Evolutionary conservation across 2,797 vertebrate species (phyloP).

Genomic region (Danio jaintianensis): DNA sequence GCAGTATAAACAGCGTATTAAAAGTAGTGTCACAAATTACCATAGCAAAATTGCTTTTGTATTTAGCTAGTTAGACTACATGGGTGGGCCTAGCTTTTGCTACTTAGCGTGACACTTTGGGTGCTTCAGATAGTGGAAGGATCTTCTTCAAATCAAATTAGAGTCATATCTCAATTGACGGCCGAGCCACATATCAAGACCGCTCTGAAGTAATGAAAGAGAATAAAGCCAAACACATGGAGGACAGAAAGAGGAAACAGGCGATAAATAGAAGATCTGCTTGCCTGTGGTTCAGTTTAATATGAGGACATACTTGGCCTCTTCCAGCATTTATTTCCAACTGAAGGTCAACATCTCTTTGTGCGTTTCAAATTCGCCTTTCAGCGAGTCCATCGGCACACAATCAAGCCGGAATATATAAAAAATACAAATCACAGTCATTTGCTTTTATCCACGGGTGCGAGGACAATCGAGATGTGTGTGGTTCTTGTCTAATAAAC

Average conservation of each 20-base stretch:
- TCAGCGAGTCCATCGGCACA: slow-evolving; percentile 25
- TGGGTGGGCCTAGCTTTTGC: slow-evolving; percentile 40
- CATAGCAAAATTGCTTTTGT: slow-evolving; percentile 27
- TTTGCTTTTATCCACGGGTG: slow-evolving; percentile 16
- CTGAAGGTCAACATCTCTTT: slow-evolving; percentile 49
- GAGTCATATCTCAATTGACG: slow-evolving; percentile 31
- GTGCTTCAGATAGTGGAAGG: slow-evolving; percentile 34
- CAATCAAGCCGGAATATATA: slow-evolving; percentile 40
- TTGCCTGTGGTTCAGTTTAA: slow-evolving; percentile 49
- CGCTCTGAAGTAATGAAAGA: slow-evolving; percentile 48
- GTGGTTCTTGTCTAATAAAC: slow-evolving; percentile 26
- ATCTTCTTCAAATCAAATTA: slow-evolving; percentile 50
- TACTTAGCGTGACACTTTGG: slow-evolving; percentile 15
- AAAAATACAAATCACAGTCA: slow-evolving; percentile 34
- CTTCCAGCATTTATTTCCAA: slow-evolving; percentile 48
- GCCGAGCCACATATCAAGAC: slow-evolving; percentile 36
- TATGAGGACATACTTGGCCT: slow-evolving; percentile 48
- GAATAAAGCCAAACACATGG: slow-evolving; percentile 56
- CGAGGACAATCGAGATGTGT: slow-evolving; percentile 1
- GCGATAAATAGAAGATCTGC: slow-evolving; percentile 48
- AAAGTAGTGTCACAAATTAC: slow-evolving; percentile 32
- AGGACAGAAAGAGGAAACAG: slow-evolving; percentile 53
- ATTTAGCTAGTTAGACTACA: slow-evolving; percentile 43
- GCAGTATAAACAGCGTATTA: slow-evolving; percentile 34
- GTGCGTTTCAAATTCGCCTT: slow-evolving; percentile 41